Conservation (phyloP, 2,797 vertebrate species). For the Pterois miles region DNA sequence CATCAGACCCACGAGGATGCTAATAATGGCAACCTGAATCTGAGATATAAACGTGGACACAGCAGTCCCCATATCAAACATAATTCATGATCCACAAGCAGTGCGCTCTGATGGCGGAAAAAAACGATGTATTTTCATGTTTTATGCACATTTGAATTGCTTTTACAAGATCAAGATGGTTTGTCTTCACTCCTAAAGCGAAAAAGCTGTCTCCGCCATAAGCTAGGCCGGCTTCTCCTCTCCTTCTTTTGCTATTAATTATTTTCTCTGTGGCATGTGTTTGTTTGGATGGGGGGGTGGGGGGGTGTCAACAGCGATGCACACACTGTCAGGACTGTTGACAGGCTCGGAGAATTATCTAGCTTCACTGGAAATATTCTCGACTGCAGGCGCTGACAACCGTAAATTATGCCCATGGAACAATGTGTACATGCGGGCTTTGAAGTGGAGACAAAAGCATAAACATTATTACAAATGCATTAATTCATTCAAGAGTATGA, state of each 20-base stretch:
- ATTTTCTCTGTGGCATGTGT: constrained; percentile 84
- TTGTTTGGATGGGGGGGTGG: constrained; percentile 82
- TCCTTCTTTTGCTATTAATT: constrained; percentile 83
- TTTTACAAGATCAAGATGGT: constrained; percentile 85
- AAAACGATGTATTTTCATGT: constrained; percentile 84
- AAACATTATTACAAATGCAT: constrained; percentile 85
- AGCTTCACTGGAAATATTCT: constrained; percentile 82
- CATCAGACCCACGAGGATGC: constrained; percentile 27
- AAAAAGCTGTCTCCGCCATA: constrained; percentile 71
- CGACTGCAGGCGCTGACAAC: constrained; percentile 82
- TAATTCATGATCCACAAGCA: constrained; percentile 75
- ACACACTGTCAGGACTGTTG: constrained; percentile 86
- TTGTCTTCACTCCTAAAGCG: constrained; percentile 72
- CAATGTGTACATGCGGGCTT: constrained; percentile 75
- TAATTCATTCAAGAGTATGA: constrained; percentile 80
- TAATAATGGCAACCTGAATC: constrained; percentile 55
- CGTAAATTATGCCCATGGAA: constrained; percentile 83
- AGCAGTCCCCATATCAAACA: constrained; percentile 74
- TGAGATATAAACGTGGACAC: constrained; percentile 70
- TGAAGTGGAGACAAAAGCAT: constrained; percentile 78
- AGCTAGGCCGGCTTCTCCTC: constrained; percentile 73
- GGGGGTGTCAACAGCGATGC: constrained; percentile 82
- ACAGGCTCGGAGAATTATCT: constrained; percentile 85
- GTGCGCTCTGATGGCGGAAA: constrained; percentile 65
- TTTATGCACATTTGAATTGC: constrained; percentile 84